Evolutionary conservation across 2,888 invertebrate species (phyloP), one percentile per base, ranked within the genome.

Genomic region (Hydroisotoma schaefferi): DNA sequence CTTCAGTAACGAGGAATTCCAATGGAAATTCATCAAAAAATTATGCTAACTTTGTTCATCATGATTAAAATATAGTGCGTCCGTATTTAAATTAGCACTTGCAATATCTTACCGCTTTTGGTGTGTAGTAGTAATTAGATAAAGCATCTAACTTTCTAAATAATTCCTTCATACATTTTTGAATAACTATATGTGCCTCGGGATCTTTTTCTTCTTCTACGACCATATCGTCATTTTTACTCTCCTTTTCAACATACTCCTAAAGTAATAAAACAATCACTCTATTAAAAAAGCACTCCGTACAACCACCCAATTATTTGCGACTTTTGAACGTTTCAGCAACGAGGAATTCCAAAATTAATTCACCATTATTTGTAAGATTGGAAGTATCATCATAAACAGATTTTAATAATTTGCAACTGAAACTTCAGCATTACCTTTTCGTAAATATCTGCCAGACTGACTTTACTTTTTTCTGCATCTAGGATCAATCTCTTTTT

Each of bases 391-490:
- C 65, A 65, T 65, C 65, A 65, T 59, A 10, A 5, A 10, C 33
- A 37, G 4, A 38, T 23, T 22, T 53, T 28, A 46, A 23, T 10
- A 52, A 46, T 12, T 22, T 18, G 37, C 5, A 3, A 5, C 15
- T 15, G n/a, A 40, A 40, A 10, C 6, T 20, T 22, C 5, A 23
- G 25, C 6, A 63, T 58, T 68, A 80, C 81, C 77, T 81, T 84
- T 79, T 98, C 98, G 74, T 98, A 98, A 48, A 98, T 88, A 78
- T 98, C 87, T 0, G 94, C 90, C 53, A 99, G 81, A 53, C 94
- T 94, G 63, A 87, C 80, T 78, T 97, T 94, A 74, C 94, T 94
- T 75, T 97, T 97, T 73, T 94, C 90, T 72, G 94, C 92, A 77
- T 98, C 88, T 46, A 98, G 78, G 0, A 92, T 83, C 57, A 94